A percentile compares a stretch with the other conserved stretches of the same genome.
Evolutionary conservation across 1,140 invertebrate species (phyloP).

Genomic region (Dryas iulia): DNA sequence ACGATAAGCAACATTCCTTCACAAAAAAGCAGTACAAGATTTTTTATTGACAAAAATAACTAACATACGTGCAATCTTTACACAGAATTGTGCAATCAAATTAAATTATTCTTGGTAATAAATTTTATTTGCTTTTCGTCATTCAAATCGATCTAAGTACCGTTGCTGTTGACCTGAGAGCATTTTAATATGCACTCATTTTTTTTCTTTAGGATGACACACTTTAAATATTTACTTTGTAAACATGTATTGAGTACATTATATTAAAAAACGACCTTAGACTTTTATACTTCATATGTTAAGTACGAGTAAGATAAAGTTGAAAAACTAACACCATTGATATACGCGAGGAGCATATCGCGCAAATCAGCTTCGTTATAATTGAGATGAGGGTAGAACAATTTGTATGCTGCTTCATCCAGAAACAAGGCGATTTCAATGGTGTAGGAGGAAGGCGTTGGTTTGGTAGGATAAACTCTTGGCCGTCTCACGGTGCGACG

Average conservation of each 20-base stretch:
- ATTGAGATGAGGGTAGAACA: slow-evolving; percentile 85
- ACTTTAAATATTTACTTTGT: neutral
- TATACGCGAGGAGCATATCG: slow-evolving; percentile 87
- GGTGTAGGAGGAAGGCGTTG: slow-evolving; percentile 72
- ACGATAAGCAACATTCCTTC: neutral
- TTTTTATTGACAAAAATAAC: slow-evolving; percentile 29
- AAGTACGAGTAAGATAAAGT: neutral
- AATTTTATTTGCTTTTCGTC: slow-evolving; percentile 1
- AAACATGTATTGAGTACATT: neutral
- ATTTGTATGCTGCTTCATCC: slow-evolving; percentile 85
- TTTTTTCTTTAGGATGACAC: neutral
- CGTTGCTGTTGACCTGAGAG: slow-evolving; percentile 1
- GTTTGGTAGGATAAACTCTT: slow-evolving; percentile 50
- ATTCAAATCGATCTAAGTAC: neutral
- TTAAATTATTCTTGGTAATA: neutral
- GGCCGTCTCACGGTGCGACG: slow-evolving; percentile 45
- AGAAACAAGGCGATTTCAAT: slow-evolving; percentile 87
- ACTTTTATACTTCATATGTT: no score
- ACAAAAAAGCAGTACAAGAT: neutral
- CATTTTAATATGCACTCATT: slow-evolving; percentile 5
- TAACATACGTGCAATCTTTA: neutral
- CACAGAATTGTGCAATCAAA: neutral
- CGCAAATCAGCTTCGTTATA: slow-evolving; percentile 83
- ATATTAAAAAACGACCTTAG: neutral
- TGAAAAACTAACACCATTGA: slow-evolving; percentile 83